Base-by-base conservation (phyloP, 2,888 invertebrate species). In the Drosophila tripunctata region DNA sequence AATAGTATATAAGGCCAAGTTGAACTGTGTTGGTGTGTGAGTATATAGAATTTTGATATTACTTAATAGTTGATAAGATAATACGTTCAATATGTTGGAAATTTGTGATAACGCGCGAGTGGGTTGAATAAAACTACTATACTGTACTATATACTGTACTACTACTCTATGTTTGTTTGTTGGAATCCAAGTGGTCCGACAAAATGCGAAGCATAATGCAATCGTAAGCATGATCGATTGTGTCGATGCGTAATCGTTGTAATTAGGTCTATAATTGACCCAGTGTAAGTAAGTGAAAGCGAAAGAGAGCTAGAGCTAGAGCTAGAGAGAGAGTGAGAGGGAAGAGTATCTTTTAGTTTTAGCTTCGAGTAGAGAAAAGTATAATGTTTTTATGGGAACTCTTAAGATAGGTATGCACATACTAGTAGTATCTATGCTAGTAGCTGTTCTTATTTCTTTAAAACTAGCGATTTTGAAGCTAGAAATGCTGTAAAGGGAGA, bases 221-320 rank as follows among this genome's bases (percentile, higher is more conserved):
- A 48, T 44, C 24, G n/a, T 58, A 58, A 52, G 64, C 47, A 60
- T 47, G 51, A 64, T 64, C 58, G 58, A 63, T 63, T 45, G 31
- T 7, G 31, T 33, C 12, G 5, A 12, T 40, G 41, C 12, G 24
- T 33, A 40, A 65, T 41, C 8, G 10, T 44, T 60, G 70, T 67
- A 67, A 52, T 67, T 66, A 52, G 14, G 30, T 35, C 8, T 15
- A 66, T 51, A 65, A 66, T 50, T 72, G 31, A 41, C 15, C 10
- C n/a, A n/a, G 36, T 10, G 19, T 0, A 1, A n/a, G n/a, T n/a
- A 1, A 12, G 12, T 35, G 19, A 10, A 6, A 12, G 27, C 7
- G 14, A 15, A 15, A 21, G 27, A 19, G 3, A 4, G 3, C 0
- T 6, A n/a, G 21, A 0, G 10, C 4, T 7, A 15, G 12, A 35